Percentiles rank a stretch among this genome's conserved stretches.
Evolutionary conservation across 2,113 vertebrate species (phyloP).

Genomic region (Hymenochirus boettgeri): DNA sequence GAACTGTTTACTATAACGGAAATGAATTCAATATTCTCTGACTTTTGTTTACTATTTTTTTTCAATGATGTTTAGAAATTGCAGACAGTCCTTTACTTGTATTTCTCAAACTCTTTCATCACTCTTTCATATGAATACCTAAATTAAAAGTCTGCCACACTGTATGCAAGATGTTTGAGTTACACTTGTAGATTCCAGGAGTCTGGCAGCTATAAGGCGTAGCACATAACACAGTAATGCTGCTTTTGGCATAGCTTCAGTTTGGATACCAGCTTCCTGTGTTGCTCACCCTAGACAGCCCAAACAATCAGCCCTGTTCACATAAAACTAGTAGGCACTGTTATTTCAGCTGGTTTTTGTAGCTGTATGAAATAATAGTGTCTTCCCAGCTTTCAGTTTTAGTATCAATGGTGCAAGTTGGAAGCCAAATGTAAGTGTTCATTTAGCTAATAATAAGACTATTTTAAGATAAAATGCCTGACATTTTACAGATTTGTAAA

Average conservation of each 20-base stretch:
- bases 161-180: not conserved
- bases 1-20: too few species aligned
- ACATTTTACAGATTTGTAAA: too few species aligned
- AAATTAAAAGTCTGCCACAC: too few species aligned
- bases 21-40: too few species aligned
- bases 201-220: slow-evolving; percentile 15
- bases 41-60: too few species aligned
- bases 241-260: slow-evolving; percentile 34
- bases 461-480: too few species aligned
- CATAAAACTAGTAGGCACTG: slow-evolving; percentile 27
- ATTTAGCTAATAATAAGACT: too few species aligned
- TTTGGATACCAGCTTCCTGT: slow-evolving; percentile 40
- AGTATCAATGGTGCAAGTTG: slow-evolving; percentile 7
- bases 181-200: slow-evolving; percentile 5
- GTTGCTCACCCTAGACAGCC: slow-evolving; percentile 28
- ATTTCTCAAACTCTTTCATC: too few species aligned
- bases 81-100: too few species aligned
- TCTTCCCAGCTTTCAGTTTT: slow-evolving; percentile 14
- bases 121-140: too few species aligned
- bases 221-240: slow-evolving; percentile 33
- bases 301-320: slow-evolving; percentile 37
- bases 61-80: too few species aligned
- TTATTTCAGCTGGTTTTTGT: slow-evolving; percentile 34
- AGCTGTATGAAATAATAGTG: slow-evolving; percentile 20
- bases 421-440: too few species aligned